Conservation (phyloP, 2,113 vertebrate species). For the Crocuta crocuta region DNA sequence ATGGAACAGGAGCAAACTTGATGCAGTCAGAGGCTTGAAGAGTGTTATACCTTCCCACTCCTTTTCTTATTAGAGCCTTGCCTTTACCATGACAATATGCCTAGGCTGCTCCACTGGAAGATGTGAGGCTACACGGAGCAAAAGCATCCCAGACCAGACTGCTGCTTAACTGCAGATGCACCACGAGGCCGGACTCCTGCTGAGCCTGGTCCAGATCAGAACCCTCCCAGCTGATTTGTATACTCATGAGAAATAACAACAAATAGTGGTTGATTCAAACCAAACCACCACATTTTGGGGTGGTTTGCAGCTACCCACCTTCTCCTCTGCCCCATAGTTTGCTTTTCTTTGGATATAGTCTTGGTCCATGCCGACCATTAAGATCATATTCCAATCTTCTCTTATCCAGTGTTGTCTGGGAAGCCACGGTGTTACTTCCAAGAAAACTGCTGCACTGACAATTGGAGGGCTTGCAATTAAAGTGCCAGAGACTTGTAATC, state of each 20-base stretch:
- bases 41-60: not conserved
- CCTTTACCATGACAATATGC: not conserved
- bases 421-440: slow-evolving; percentile 28
- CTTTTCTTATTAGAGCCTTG: not conserved
- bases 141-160: not conserved
- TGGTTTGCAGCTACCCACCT: not conserved
- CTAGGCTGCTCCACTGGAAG: not conserved
- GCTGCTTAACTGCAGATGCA: not conserved
- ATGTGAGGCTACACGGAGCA: not conserved
- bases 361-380: not conserved
- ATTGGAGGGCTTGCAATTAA: slow-evolving; percentile 72
- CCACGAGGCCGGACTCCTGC: not conserved
- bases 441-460: slow-evolving; percentile 56
- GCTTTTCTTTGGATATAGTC: not conserved
- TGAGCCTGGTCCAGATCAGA: not conserved
- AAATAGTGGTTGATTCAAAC: not conserved
- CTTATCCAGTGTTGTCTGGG: not conserved
- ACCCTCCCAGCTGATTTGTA: not conserved
- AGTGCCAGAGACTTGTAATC: slow-evolving; percentile 81
- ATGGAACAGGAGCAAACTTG: not conserved
- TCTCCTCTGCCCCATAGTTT: not conserved
- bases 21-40: not conserved
- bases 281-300: not conserved
- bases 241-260: not conserved
- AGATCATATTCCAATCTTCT: not conserved